Percentiles rank a stretch among this genome's conserved stretches.
Conservation (phyloP, 1,140 invertebrate genomes). For the Cataglyphis hispanica region DNA sequence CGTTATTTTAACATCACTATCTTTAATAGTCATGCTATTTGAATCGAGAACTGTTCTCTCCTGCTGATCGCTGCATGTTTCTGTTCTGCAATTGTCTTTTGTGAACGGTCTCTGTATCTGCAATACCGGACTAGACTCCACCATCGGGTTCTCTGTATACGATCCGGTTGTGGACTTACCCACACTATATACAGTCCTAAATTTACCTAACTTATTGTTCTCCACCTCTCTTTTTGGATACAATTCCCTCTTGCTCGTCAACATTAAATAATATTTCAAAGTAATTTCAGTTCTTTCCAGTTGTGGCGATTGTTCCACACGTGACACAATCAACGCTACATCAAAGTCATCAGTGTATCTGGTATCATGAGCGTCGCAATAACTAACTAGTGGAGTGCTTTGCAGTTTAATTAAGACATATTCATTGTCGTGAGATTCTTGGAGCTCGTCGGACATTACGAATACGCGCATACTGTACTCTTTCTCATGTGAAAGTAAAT, state of each 20-base stretch:
- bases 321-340: slow-evolving; percentile 90
- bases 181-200: slow-evolving; percentile 88
- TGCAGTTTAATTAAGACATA: slow-evolving; percentile 89
- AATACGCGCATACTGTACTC: slow-evolving; percentile 91
- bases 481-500: slow-evolving; percentile 91
- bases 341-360: slow-evolving; percentile 91
- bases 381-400: slow-evolving; percentile 87
- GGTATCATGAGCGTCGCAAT: slow-evolving; percentile 89
- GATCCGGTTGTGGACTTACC: slow-evolving; percentile 78
- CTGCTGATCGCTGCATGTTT: slow-evolving; percentile 43
- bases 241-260: slow-evolving; percentile 90
- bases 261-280: slow-evolving; percentile 91
- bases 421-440: slow-evolving; percentile 86
- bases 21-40: neutral
- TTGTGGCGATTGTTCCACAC: slow-evolving; percentile 85
- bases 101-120: slow-evolving; percentile 19
- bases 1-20: neutral
- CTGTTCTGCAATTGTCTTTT: slow-evolving; percentile 52
- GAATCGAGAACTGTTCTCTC: neutral
- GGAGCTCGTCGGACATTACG: slow-evolving; percentile 88
- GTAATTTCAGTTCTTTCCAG: slow-evolving; percentile 86
- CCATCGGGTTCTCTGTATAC: slow-evolving; percentile 75
- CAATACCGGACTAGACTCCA: slow-evolving; percentile 77
- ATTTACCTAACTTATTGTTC: slow-evolving; percentile 89
- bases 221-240: slow-evolving; percentile 91